These are phyloP conservation scores for Lepidocyrtoides sp. DNA, from an alignment of 2,888 invertebrate genomes.

Conservation along the genomic window DNA sequence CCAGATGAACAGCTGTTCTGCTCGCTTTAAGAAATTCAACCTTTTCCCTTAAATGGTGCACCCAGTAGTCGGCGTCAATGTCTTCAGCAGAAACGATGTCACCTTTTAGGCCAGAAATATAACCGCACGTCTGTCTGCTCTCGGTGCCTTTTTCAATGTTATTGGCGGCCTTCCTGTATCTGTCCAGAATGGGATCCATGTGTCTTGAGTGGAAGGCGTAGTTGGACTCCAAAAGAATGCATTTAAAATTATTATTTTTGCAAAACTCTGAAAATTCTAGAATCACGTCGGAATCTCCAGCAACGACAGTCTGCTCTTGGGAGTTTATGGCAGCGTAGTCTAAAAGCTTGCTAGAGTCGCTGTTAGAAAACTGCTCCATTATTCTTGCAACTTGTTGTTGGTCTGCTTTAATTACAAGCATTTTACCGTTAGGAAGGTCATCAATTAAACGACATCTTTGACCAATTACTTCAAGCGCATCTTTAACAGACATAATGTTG, in stretches of 20 bases:
- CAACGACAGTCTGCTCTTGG: constrained; percentile 70
- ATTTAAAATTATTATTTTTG: constrained; percentile 8
- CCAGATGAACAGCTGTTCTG: constrained; percentile 17
- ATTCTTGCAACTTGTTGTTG: background rate
- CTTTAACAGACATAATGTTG: too few relatives aligned
- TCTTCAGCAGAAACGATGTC: background rate
- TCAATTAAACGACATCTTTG: constrained; percentile 75
- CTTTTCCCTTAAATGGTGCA: constrained; percentile 47
- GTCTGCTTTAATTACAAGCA: constrained; percentile 73
- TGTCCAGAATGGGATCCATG: constrained; percentile 63
- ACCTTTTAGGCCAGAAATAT: constrained; percentile 44
- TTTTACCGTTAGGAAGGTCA: constrained; percentile 71
- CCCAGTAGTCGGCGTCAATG: constrained; percentile 52
- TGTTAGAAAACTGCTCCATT: constrained; percentile 38
- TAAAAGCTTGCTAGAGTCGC: background rate
- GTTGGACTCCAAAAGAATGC: background rate
- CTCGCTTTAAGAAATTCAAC: constrained; percentile 36
- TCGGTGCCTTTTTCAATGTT: too few relatives aligned
- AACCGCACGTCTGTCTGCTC: background rate
- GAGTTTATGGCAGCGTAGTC: constrained; percentile 81
- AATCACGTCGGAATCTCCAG: constrained; percentile 58
- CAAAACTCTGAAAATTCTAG: constrained; percentile 61
- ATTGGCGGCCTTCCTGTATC: constrained; percentile 20
- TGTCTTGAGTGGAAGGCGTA: constrained; percentile 70
- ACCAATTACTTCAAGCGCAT: constrained; percentile 79